Base-by-base conservation (phyloP, 2,888 invertebrate species). In the Macrosiphum euphorbiae region DNA sequence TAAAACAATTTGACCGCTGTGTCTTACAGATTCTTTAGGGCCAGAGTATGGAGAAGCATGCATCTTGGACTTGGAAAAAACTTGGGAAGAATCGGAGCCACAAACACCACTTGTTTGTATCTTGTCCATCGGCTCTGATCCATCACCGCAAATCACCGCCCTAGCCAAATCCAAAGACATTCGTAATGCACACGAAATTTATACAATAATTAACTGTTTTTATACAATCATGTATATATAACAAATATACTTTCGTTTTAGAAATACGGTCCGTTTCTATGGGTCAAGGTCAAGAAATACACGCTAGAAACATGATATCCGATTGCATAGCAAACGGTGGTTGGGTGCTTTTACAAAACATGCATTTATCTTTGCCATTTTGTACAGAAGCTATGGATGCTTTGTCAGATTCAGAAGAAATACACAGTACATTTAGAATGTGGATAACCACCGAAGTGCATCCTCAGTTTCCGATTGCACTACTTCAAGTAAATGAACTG, bases 361-460 rank as follows among this genome's bases (percentile, higher is more conserved):
- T 99, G 95, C 99, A 99, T 96, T 96, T 99, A n/a, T 99, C 99
- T 3, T 96, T 99, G 47, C 98, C 98, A 8, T 99, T 99, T 96
- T 98, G 99, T 95, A 97, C 98, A 10, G 99, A 99, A 96, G 97
- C 98, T 0, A 98, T 99, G 97, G 98, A 99, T 95, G 97, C 98
- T 95, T 96, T 99, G 44, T 97, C 98, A 20, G 98, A 98, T 96
- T 97, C 98, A 0, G 98, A 98, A 95, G 97, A 97, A 91, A 97
- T 99, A 35, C 97, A 98, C 95, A 97, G 98, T 13, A 96, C 97
- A 0, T 99, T 99, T 96, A 97, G 99, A 91, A 96, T 99, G 88
- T 99, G 99, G 99, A 97, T 99, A 95, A 99, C 99, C 0, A 99
- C 99, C 0, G 99, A 99, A 96, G 98, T 98, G 0, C 99, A 99